Conservation (phyloP, 2,113 vertebrate genomes). For the Recurvirostra avosetta region DNA sequence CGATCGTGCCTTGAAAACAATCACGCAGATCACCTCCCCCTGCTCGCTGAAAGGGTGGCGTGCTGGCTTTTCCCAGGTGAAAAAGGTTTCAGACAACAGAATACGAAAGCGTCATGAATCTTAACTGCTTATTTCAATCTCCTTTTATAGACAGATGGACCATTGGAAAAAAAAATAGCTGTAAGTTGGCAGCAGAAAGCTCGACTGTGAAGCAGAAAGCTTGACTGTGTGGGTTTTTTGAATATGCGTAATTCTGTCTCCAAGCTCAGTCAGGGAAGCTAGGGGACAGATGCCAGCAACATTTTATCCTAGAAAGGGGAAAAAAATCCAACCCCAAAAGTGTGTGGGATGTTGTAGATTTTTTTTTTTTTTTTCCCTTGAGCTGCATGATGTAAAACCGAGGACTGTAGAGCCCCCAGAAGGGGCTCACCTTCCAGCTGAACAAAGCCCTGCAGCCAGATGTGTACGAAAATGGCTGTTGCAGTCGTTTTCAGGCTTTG, state of each 20-base stretch:
- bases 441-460: neutral
- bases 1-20: neutral
- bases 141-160: conserved; percentile 56
- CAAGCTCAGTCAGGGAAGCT: conserved; percentile 21
- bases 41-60: neutral
- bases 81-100: neutral
- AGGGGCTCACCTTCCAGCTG: neutral
- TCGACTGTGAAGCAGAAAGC: conserved; percentile 12
- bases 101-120: neutral
- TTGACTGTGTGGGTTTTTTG: conserved; percentile 49
- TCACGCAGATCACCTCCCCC: neutral
- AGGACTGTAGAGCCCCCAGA: neutral
- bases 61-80: neutral
- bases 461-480: neutral
- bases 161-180: neutral
- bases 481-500: neutral
- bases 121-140: neutral
- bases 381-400: neutral
- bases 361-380: neutral
- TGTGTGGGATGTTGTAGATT: conserved; percentile 4
- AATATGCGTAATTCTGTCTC: conserved; percentile 53
- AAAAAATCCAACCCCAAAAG: neutral
- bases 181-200: conserved; percentile 45
- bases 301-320: conserved; percentile 51
- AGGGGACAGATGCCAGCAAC: conserved; percentile 52